phyloP scores from a whole-genome alignment of 2,113 vertebrate genomes.

The Chitala chitala region DNA sequence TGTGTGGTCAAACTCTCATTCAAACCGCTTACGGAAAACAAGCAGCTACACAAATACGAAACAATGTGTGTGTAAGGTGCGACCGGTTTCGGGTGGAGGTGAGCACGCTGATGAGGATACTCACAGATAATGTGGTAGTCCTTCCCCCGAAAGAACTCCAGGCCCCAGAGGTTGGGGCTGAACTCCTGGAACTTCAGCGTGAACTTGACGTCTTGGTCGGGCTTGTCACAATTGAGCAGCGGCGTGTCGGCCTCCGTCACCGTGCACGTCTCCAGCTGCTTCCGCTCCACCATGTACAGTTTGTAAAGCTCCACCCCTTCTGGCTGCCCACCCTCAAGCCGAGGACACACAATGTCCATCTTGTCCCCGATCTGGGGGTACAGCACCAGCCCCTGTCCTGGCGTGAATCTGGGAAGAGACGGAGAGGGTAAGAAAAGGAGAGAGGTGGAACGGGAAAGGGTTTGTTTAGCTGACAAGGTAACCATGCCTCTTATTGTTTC shows the following conservation, averaged over 20 bases:
- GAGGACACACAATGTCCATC: slow-evolving; percentile 98
- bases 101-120: slow-evolving; percentile 48
- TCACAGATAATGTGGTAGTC: slow-evolving; percentile 99
- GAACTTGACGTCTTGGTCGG: slow-evolving; percentile 98
- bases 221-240: slow-evolving; percentile 94
- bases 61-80: neutral
- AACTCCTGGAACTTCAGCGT: slow-evolving; percentile 99
- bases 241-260: slow-evolving; percentile 94
- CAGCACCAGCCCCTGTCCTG: slow-evolving; percentile 92
- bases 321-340: slow-evolving; percentile 81
- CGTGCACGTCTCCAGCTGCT: slow-evolving; percentile 92
- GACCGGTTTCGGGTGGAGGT: neutral
- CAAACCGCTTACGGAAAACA: neutral
- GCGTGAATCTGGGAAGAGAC: slow-evolving; percentile 76
- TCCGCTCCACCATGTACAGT: slow-evolving; percentile 95
- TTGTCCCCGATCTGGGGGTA: slow-evolving; percentile 99
- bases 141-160: slow-evolving; percentile 93
- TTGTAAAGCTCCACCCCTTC: slow-evolving; percentile 95
- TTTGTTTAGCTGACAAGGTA: slow-evolving; percentile 3
- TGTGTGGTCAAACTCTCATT: no score
- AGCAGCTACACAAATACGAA: neutral
- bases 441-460: neutral
- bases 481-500: neutral
- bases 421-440: neutral
- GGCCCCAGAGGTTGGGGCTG: slow-evolving; percentile 96